Evolutionary conservation across 2,888 invertebrate genomes (phyloP).

Genomic region (Serripes groenlandicus): DNA sequence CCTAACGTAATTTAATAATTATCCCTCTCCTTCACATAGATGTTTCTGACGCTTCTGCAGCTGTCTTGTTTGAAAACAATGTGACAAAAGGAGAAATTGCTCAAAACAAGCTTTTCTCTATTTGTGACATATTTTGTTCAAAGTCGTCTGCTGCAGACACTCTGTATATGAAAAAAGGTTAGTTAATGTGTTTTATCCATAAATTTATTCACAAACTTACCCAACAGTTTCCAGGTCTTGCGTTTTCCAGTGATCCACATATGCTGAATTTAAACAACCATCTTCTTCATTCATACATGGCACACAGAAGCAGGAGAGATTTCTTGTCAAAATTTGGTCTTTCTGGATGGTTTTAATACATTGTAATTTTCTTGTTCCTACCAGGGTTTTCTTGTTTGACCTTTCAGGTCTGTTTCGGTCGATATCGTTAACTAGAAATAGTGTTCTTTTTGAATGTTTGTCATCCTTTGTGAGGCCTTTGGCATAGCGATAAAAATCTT

Average conservation of each 20-base stretch:
- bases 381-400: neutral
- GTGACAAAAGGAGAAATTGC: too few relatives aligned
- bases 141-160: too few relatives aligned
- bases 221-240: slow-evolving; percentile 4
- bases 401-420: slow-evolving; percentile 5
- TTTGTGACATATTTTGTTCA: too few relatives aligned
- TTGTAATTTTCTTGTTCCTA: neutral
- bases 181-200: too few relatives aligned
- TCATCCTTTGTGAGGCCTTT: neutral
- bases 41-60: too few relatives aligned
- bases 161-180: too few relatives aligned
- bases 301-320: slow-evolving; percentile 4
- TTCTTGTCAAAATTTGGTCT: slow-evolving; percentile 1
- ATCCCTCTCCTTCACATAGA: too few relatives aligned
- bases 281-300: slow-evolving; percentile 6
- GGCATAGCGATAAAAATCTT: neutral
- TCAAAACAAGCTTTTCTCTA: too few relatives aligned
- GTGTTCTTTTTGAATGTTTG: neutral
- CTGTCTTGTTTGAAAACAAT: too few relatives aligned
- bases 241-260: slow-evolving; percentile 10
- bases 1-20: too few relatives aligned
- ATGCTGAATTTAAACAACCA: slow-evolving; percentile 3
- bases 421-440: neutral
- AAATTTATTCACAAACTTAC: too few relatives aligned
- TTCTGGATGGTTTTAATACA: neutral